Conservation (phyloP, 2,797 vertebrate species). For the Smutsia temminckii region DNA sequence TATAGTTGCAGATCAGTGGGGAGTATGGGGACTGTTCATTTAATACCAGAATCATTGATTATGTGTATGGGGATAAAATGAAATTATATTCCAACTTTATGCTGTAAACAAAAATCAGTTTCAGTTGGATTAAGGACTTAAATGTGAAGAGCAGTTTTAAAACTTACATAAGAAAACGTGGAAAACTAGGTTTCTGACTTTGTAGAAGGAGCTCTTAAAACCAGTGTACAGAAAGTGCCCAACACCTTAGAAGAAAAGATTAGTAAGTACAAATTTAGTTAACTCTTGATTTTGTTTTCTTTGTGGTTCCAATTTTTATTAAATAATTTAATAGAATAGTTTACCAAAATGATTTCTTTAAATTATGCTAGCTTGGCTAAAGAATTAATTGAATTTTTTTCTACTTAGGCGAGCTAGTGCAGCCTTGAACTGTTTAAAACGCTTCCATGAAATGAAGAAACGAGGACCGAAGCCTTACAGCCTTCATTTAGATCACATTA, state of each 20-base stretch:
- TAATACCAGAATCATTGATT: not conserved
- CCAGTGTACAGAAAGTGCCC: not conserved
- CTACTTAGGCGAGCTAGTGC: constrained; percentile 93
- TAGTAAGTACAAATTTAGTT: not conserved
- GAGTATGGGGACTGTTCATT: not conserved
- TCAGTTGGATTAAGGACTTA: not conserved
- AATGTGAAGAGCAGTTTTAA: not conserved
- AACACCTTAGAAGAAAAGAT: not conserved
- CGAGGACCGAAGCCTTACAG: constrained; percentile 95
- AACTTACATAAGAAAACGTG: not conserved
- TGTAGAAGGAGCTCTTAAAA: constrained; percentile 36
- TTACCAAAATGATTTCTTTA: constrained; percentile 7
- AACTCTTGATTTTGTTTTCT: not conserved
- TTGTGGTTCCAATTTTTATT: constrained; percentile 18
- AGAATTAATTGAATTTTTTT: constrained; percentile 20
- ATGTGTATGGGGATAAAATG: not conserved
- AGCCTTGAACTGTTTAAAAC: constrained; percentile 96
- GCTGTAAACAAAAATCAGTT: not conserved
- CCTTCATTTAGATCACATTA: constrained; percentile 97
- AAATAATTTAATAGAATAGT: not conserved
- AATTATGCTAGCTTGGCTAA: not conserved
- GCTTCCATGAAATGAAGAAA: constrained; percentile 99
- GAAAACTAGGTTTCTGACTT: not conserved
- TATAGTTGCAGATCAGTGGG: not conserved
- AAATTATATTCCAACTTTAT: not conserved